Base-by-base conservation (phyloP, 2,888 invertebrate genomes). In the Clostera curtula region DNA sequence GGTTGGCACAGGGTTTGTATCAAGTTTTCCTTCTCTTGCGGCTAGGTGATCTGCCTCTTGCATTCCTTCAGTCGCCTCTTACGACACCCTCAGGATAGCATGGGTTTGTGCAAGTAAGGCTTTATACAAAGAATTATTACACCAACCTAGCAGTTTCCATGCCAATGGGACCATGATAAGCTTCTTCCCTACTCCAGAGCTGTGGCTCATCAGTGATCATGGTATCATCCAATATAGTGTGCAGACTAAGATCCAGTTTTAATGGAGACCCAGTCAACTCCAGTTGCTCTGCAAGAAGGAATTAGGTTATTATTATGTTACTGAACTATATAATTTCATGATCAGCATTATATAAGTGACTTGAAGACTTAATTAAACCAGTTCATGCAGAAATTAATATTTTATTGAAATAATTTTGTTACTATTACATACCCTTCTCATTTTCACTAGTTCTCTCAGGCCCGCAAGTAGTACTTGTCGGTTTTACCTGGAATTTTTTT, bases 211-310 rank as follows among this genome's bases (percentile, higher is more conserved):
- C 82, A 12, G 72, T 54, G 6, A 76, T 53, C 22, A 83, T 45
- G 0, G 84, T 84, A 9, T 85, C 84, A 59, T 84, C 83, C 1
- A 85, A 43, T 19, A 74, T 55, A 1, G 75, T 65, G 36, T 85
- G 84, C 12, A 82, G 51, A 43, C 82, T 84, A 27, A 86, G 52
- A 45, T 86, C 85, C 9, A 86, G 49, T 44, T 85, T 85, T 1
- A 86, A 50, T 1, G 86, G 86, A 6, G 85, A 85, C 1, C 86
- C 86, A 2, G 86, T 86, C 2, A 86, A 45, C 5, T 86, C 86
- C 2, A 85, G 40, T 27, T 79, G 80, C 40, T 80, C 82, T 82
- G 56, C 8, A 25, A 44, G 27, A 10, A 6, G 2, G 11, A 16
- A 16, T 4, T 10, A 16, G 7, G 4, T 11, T 3, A 4, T 11